Evolutionary conservation across 2,888 invertebrate species (phyloP), one percentile per base, ranked within the genome.

Genomic region (Andrena hattorfiana): DNA sequence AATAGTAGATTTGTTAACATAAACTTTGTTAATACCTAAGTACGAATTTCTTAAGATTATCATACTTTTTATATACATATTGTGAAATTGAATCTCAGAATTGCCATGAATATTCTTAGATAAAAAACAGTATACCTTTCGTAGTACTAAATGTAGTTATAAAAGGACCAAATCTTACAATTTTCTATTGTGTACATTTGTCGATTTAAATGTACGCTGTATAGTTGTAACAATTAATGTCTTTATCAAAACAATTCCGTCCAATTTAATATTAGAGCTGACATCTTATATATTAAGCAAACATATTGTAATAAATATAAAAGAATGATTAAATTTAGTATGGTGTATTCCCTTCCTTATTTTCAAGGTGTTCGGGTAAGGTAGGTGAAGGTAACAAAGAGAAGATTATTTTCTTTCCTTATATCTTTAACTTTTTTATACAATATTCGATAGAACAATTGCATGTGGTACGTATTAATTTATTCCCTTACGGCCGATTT

Each of bases 241-340:
- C 81, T 71, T 83, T 79, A 82, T 73, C 83, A 73, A 80, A 69
- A 63, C 54, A 68, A 82, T 71, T 74, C 82, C 81, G 82, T 81
- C 81, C 81, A 81, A 63, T 26, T 63, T 42, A 71, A 42, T 59
- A 59, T 77, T 74, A 54, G n/a, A n/a, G 4, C 10, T 49, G 28
- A 59, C 30, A 30, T 28, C 20, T 23, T 30, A 23, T 66, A 48
- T 13, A 13, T 4, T 48, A 32, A 26, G 42, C 7, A 13, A 70
- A n/a, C 10, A 16, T 63, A 30, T 64, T 26, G n/a, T 54, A 72
- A 64, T 32, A n/a, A 56, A 48, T 20, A 51, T 8, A 54, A 35
- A 48, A 42, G n/a, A 42, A 59, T 16, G 28, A 59, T 26, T 59
- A 28, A 26, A 66, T 49, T 26, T 72, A 7, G 13, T 42, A 13